A percentile compares a stretch with the other conserved stretches of the same genome.
These are phyloP conservation scores for Laothoe populi DNA, from an alignment of 2,888 invertebrate species.

Conservation along the genomic window DNA sequence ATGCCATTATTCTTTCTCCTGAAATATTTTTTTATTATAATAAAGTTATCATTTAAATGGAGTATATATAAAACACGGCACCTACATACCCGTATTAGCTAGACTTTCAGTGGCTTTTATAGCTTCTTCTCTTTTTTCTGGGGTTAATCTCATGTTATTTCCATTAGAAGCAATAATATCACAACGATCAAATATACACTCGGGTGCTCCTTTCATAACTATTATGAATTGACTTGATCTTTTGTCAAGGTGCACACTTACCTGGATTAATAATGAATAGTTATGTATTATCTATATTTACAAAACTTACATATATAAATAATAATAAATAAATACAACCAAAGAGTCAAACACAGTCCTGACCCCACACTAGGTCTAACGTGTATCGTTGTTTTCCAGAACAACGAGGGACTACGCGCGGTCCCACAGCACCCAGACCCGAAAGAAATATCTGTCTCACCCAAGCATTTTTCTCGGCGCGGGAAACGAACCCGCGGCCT, in stretches of 20 bases:
- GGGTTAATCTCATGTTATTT: constrained; percentile 84
- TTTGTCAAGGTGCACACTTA: constrained; percentile 92
- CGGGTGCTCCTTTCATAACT: constrained; percentile 99
- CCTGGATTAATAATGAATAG: constrained; percentile 43
- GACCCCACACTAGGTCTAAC: too few relatives aligned
- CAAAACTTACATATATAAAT: background rate
- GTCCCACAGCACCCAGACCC: too few relatives aligned
- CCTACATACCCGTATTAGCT: constrained; percentile 65
- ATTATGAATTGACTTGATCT: constrained; percentile 91
- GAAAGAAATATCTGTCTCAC: too few relatives aligned
- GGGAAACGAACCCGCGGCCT: too few relatives aligned
- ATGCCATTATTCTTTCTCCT: constrained; percentile 94
- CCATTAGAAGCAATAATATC: constrained; percentile 91
- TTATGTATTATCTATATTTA: background rate
- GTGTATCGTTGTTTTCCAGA: too few relatives aligned
- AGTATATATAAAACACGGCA: background rate
- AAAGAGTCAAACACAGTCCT: too few relatives aligned
- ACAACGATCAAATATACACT: constrained; percentile 94
- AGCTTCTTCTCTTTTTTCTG: constrained; percentile 53
- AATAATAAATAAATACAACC: background rate
- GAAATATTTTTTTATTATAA: constrained; percentile 72
- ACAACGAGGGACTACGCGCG: too few relatives aligned
- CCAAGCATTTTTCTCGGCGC: too few relatives aligned
- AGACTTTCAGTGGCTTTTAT: constrained; percentile 60
- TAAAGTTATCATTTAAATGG: background rate